Percentiles rank a stretch among this genome's conserved stretches.
phyloP scores from a whole-genome alignment of 2,888 invertebrate species.

The Unio delphinus region DNA sequence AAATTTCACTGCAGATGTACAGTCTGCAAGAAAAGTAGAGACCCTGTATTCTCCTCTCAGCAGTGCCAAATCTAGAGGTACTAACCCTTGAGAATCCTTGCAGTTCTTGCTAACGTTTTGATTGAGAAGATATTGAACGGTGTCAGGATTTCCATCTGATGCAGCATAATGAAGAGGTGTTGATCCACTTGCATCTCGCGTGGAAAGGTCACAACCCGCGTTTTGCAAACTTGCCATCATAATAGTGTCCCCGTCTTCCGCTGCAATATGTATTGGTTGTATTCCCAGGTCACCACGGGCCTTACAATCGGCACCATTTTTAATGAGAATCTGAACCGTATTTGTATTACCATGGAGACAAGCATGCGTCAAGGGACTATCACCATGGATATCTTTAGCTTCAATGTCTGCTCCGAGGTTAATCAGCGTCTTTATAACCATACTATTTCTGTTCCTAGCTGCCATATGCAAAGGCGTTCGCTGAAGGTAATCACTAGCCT shows the following conservation, averaged over 20 bases:
- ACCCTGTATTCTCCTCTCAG: conserved; percentile 6
- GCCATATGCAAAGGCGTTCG: conserved; percentile 21
- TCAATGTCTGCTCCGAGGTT: conserved; percentile 10
- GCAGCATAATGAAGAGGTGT: conserved; percentile 7
- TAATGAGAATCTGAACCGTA: conserved; percentile 6
- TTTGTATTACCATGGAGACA: conserved; percentile 13
- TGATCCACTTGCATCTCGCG: background rate
- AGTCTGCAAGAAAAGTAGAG: conserved; percentile 1
- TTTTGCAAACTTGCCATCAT: conserved; percentile 5
- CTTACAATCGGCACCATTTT: conserved; percentile 4
- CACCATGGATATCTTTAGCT: conserved; percentile 6
- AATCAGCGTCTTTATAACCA: conserved; percentile 4
- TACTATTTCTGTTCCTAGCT: conserved; percentile 7
- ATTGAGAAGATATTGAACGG: background rate
- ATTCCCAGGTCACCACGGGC: conserved; percentile 13
- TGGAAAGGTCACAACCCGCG: background rate
- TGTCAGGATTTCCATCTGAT: conserved; percentile 6
- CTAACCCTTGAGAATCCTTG: background rate
- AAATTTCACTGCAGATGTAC: conserved; percentile 3
- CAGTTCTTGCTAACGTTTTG: background rate
- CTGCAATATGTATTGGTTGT: conserved; percentile 14
- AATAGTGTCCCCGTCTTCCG: conserved; percentile 10
- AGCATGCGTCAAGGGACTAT: conserved; percentile 12
- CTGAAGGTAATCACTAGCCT: conserved; percentile 10
- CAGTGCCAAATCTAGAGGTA: conserved; percentile 1